Percentiles rank a stretch among this genome's conserved stretches.
phyloP scores from a whole-genome alignment of 2,888 invertebrate species.

The Ypsolopha sequella region DNA sequence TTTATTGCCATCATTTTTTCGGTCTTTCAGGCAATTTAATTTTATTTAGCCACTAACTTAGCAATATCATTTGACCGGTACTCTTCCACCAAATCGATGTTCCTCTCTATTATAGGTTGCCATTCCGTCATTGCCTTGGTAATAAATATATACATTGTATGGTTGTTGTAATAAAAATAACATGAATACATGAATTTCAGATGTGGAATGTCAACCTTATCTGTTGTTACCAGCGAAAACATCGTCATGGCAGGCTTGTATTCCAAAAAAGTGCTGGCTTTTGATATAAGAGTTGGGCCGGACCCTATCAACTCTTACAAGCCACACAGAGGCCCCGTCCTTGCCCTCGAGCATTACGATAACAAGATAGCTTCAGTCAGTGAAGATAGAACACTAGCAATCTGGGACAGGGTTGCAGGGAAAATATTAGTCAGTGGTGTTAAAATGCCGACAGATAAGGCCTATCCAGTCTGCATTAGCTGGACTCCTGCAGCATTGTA shows the following conservation, averaged over 20 bases:
- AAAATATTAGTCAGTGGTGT: conserved; percentile 44
- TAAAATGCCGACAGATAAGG: conserved; percentile 44
- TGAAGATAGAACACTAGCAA: conserved; percentile 68
- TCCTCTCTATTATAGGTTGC: too few relatives aligned
- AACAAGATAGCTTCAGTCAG: conserved; percentile 69
- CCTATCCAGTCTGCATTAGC: conserved; percentile 52
- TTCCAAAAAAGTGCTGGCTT: conserved; percentile 63
- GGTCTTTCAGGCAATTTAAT: too few relatives aligned
- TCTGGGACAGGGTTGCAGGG: conserved; percentile 68
- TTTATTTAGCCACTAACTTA: too few relatives aligned
- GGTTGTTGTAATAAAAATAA: too few relatives aligned
- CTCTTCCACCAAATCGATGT: too few relatives aligned
- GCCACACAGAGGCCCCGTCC: conserved; percentile 65
- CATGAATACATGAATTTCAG: too few relatives aligned
- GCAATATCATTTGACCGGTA: too few relatives aligned
- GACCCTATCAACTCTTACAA: conserved; percentile 50
- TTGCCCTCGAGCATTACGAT: conserved; percentile 43
- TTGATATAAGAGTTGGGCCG: conserved; percentile 58
- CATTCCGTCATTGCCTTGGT: too few relatives aligned
- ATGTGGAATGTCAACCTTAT: conserved; percentile 66
- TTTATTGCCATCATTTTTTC: too few relatives aligned
- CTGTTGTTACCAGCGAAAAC: conserved; percentile 53
- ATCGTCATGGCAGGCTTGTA: conserved; percentile 67
- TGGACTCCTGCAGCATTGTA: conserved; percentile 52
- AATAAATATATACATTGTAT: too few relatives aligned